A percentile compares a stretch with the other conserved stretches of the same genome.
Conservation (phyloP, 2,113 vertebrate genomes). For the Toxotes jaculatrix region DNA sequence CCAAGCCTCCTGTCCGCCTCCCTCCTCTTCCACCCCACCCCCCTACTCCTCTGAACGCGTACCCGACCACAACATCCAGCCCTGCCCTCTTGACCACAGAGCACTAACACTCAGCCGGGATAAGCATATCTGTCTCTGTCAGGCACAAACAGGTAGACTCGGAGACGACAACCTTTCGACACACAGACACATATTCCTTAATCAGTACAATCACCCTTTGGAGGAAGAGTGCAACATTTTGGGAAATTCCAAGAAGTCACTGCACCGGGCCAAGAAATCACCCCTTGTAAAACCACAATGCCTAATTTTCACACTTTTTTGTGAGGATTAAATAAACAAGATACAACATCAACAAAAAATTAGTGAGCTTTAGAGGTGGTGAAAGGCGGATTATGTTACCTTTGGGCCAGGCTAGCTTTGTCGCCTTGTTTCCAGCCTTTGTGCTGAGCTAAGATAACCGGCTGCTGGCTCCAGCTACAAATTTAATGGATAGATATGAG, state of each 20-base stretch:
- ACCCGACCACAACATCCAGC: slow-evolving; percentile 41
- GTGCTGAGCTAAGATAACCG: slow-evolving; percentile 16
- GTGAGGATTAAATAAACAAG: too few species aligned
- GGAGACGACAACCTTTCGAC: slow-evolving; percentile 29
- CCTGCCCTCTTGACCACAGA: slow-evolving; percentile 77
- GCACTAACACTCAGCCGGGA: slow-evolving; percentile 61
- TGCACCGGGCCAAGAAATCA: too few species aligned
- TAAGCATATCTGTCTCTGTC: slow-evolving; percentile 59
- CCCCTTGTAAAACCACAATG: too few species aligned
- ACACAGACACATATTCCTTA: slow-evolving; percentile 27
- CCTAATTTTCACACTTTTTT: too few species aligned
- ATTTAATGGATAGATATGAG: not conserved
- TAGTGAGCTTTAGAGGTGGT: not conserved
- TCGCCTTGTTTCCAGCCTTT: slow-evolving; percentile 3
- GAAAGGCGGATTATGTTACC: not conserved
- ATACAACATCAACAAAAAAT: too few species aligned
- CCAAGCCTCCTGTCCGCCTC: slow-evolving; percentile 26
- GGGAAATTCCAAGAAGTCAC: too few species aligned
- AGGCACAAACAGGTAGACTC: slow-evolving; percentile 50
- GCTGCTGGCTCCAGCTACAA: not conserved
- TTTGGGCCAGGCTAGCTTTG: not conserved
- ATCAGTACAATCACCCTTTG: not conserved
- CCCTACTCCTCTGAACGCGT: slow-evolving; percentile 24
- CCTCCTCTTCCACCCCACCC: slow-evolving; percentile 21
- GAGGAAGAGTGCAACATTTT: not conserved